phyloP scores from a whole-genome alignment of 2,888 invertebrate species.

The Napeogenes sylphis region DNA sequence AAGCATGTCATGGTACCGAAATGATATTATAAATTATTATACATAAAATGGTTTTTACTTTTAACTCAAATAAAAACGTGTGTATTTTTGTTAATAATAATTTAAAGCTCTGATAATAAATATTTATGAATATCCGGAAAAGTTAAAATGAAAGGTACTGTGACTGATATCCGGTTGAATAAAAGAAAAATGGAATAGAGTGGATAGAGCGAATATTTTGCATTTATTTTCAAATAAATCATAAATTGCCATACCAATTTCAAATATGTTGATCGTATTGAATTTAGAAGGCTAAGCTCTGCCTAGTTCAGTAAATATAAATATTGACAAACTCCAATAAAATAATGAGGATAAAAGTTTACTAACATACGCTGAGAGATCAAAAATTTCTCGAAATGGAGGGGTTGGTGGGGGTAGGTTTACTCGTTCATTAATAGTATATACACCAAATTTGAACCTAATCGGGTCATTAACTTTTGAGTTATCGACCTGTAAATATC shows the following conservation, averaged over 20 bases:
- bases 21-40: too few species aligned
- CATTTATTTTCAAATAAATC: constrained; percentile 29
- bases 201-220: constrained; percentile 22
- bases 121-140: constrained; percentile 10
- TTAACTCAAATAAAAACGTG: too few species aligned
- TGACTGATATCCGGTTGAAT: constrained; percentile 16
- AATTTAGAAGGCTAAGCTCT: constrained; percentile 9
- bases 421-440: too few species aligned
- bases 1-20: too few species aligned
- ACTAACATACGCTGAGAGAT: not conserved
- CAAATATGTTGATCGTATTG: constrained; percentile 25
- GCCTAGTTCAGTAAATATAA: constrained; percentile 13
- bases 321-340: constrained; percentile 12
- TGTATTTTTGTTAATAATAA: too few species aligned
- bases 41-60: too few species aligned
- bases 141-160: constrained; percentile 18
- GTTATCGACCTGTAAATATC: too few species aligned
- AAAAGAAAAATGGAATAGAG: constrained; percentile 27
- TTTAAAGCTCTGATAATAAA: too few species aligned
- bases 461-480: too few species aligned
- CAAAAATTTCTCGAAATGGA: not conserved
- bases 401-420: too few species aligned
- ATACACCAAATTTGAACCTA: too few species aligned
- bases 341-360: constrained; percentile 10
- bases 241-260: constrained; percentile 24